A percentile compares a stretch with the other conserved stretches of the same genome.
These are phyloP conservation scores for Hipparchia sbordonii DNA, from an alignment of 2,888 invertebrate species.

Conservation along the genomic window DNA sequence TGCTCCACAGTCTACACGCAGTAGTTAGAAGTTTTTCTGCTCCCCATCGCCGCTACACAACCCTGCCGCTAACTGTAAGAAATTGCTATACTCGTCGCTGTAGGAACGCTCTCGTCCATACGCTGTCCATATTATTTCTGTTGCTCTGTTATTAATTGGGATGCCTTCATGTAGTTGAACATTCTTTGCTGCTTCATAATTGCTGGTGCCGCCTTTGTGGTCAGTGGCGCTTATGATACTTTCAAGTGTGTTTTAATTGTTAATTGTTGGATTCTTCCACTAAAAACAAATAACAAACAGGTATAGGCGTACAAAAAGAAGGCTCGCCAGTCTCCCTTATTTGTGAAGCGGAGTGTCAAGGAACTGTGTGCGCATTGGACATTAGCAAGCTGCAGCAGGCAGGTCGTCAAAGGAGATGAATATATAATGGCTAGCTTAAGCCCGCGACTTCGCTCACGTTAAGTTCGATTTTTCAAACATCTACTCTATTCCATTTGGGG, in stretches of 20 bases:
- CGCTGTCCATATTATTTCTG: conserved; percentile 48
- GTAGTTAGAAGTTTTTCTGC: conserved; percentile 52
- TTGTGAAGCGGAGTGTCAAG: not conserved
- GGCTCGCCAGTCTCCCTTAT: not conserved
- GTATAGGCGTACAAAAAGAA: not conserved
- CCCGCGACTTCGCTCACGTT: too few relatives aligned
- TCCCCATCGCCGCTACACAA: conserved; percentile 60
- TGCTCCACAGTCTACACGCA: conserved; percentile 38
- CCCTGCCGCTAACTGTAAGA: conserved; percentile 66
- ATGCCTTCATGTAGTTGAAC: conserved; percentile 47
- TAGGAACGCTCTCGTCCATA: conserved; percentile 46
- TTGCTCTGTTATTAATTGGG: conserved; percentile 58
- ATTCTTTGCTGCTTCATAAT: conserved; percentile 49
- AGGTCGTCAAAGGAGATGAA: not conserved
- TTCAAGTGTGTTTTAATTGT: conserved; percentile 31
- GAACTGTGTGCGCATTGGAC: not conserved
- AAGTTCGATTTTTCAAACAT: too few relatives aligned
- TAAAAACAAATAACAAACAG: not conserved
- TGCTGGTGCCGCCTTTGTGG: conserved; percentile 39
- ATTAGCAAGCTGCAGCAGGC: not conserved
- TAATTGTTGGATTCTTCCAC: conserved; percentile 41
- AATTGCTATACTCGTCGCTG: conserved; percentile 53
- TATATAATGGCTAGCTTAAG: too few relatives aligned
- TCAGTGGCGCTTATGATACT: conserved; percentile 35
- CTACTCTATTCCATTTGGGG: too few relatives aligned